Conservation (phyloP, 2,797 vertebrate species). For the Tragelaphus eurycerus region DNA sequence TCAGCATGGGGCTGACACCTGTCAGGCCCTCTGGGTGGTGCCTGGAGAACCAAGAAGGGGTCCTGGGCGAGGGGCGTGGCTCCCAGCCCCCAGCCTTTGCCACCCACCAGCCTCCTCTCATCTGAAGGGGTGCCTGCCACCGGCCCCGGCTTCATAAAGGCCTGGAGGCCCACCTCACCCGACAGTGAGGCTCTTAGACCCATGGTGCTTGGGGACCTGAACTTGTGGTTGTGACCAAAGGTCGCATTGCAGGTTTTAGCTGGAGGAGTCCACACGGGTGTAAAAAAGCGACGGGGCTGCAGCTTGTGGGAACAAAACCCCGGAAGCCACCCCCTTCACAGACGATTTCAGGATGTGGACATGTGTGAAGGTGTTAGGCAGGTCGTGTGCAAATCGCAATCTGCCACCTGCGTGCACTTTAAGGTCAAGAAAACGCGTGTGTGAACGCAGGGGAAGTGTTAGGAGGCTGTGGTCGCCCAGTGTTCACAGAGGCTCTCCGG, state of each 20-base stretch:
- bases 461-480: not conserved
- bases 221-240: not conserved
- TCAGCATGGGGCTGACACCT: not conserved
- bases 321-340: not conserved
- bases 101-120: fast-evolving
- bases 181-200: not conserved
- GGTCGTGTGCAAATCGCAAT: fast-evolving
- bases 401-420: fast-evolving
- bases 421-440: not conserved
- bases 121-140: not conserved
- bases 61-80: not conserved
- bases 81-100: not conserved
- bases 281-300: not conserved
- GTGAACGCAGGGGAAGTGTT: fast-evolving
- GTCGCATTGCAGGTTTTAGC: not conserved
- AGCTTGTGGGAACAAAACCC: not conserved
- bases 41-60: not conserved
- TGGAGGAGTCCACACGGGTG: not conserved
- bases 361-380: not conserved
- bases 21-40: not conserved
- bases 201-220: not conserved
- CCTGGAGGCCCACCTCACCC: not conserved
- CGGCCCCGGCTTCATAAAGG: not conserved
- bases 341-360: not conserved
- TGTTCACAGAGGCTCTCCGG: fast-evolving